Base-by-base conservation (phyloP, 2,113 vertebrate species). In the Coptodon rendalli region DNA sequence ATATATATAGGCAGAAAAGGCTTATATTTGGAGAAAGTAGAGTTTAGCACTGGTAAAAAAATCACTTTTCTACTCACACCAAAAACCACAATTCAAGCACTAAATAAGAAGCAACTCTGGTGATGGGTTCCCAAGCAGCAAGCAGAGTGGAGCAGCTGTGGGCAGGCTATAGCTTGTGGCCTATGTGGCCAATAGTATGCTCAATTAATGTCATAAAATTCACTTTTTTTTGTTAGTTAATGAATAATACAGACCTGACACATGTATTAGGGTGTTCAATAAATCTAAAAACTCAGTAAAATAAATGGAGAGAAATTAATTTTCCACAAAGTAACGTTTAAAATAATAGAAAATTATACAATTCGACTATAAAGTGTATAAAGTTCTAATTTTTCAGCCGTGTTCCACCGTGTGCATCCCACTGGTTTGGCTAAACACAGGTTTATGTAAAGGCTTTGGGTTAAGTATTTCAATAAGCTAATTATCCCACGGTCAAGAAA, bases 401-500 rank as follows among this genome's bases (percentile, higher is more conserved):
- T 9, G 11, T 27, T 24, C 12, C 3, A 57, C 54, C 0, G 10
- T 38, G 19, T 68, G 61, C 10, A 36, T n/a, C 31, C 17, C 61
- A 66, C 6, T 68, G 36, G 0, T 24, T 22, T 71, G 63, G 0
- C n/a, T 71, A 71, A 43, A 24, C n/a, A 9, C n/a, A 71, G 0
- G n/a, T 71, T 71, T 71, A 43, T 43, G 0, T 43, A 4, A 71
- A 13, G 66, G n/a, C 2, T 16, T 24, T 24, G 34, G 34, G 1
- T 66, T 38, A 38, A 2, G 61, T 38, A 38, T 66, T 66, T 66
- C 0, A 38, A 38, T 13, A 38, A 13, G 17, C 34, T 38, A 66
- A 36, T n/a, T 12, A 3, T 7, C 6, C 6, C 19, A 66, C 38
- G 19, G 4, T 66, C 10, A 9, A 14, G 1, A 71, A 43, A 71